Percentiles rank a stretch among this genome's conserved stretches.
These are phyloP conservation scores for Bedellia somnulentella DNA, from an alignment of 2,888 invertebrate genomes.

Conservation along the genomic window DNA sequence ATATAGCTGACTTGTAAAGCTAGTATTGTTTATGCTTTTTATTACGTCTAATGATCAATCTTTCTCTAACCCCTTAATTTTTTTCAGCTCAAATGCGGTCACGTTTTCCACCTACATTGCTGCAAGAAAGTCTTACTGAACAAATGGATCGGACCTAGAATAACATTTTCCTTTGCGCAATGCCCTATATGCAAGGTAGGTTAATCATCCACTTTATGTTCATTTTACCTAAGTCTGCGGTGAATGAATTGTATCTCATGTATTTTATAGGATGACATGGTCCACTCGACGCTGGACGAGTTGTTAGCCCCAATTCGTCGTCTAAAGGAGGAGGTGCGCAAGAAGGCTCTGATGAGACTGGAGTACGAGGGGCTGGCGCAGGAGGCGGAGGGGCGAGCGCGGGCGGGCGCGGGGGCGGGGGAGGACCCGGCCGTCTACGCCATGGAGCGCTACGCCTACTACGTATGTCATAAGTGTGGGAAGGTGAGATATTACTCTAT, in stretches of 20 bases:
- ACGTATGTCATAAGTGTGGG: constrained; percentile 94
- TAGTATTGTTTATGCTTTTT: too few species aligned
- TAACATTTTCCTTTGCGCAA: constrained; percentile 92
- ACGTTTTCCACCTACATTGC: constrained; percentile 95
- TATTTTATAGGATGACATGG: constrained; percentile 69
- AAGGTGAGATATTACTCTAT: too few species aligned
- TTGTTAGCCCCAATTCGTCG: constrained; percentile 78
- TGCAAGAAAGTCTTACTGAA: constrained; percentile 81
- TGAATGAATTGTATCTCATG: not conserved
- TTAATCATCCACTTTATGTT: constrained; percentile 1
- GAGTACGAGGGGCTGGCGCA: constrained; percentile 91
- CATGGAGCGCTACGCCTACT: constrained; percentile 97
- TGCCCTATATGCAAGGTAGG: constrained; percentile 95
- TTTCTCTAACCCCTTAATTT: constrained; percentile 3
- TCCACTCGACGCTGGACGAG: constrained; percentile 78
- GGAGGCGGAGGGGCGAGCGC: constrained; percentile 60
- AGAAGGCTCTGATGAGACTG: constrained; percentile 93
- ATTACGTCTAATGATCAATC: not conserved
- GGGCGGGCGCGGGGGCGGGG: constrained; percentile 69
- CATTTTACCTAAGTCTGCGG: too few species aligned
- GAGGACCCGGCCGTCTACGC: constrained; percentile 85
- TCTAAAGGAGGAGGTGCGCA: constrained; percentile 85
- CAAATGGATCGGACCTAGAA: constrained; percentile 93
- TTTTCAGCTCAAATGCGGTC: constrained; percentile 85
- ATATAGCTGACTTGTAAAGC: too few species aligned